These are phyloP conservation scores for Acipenser ruthenus DNA, from an alignment of 2,797 vertebrate species.

Conservation along the genomic window DNA sequence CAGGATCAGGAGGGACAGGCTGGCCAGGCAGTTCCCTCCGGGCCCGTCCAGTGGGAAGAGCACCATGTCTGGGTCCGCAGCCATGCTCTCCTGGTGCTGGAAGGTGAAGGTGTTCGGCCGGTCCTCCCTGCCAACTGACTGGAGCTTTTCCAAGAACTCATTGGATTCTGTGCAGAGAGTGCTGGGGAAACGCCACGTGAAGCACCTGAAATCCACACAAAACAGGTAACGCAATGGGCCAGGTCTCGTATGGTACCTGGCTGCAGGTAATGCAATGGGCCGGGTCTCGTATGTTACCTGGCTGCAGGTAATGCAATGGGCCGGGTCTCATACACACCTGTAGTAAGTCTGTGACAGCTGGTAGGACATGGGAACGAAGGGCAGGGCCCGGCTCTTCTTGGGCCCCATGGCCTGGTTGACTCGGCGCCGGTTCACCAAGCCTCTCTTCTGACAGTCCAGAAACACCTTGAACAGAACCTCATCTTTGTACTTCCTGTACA, in stretches of 20 bases:
- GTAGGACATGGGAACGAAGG: constrained; percentile 92
- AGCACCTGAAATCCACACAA: constrained; percentile 57
- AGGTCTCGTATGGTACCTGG: too few species aligned
- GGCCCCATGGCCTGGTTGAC: constrained; percentile 63
- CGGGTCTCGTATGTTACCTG: too few species aligned
- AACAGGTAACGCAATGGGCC: neutral
- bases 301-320: too few species aligned
- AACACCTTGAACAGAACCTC: constrained; percentile 79
- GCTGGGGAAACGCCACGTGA: constrained; percentile 81
- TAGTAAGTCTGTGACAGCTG: constrained; percentile 92
- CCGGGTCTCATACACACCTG: constrained; percentile 53
- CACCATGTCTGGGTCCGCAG: constrained; percentile 49
- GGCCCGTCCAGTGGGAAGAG: constrained; percentile 68
- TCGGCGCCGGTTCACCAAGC: constrained; percentile 83
- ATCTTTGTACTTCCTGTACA: constrained; percentile 77
- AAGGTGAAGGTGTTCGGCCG: constrained; percentile 48
- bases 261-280: too few species aligned
- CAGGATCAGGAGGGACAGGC: constrained; percentile 73
- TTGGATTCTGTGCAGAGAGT: constrained; percentile 70
- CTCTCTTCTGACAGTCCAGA: constrained; percentile 67
- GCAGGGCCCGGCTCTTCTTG: constrained; percentile 81
- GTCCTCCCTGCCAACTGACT: constrained; percentile 43
- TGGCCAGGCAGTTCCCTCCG: constrained; percentile 68
- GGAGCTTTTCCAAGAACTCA: constrained; percentile 63
- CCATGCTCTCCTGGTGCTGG: constrained; percentile 46